Conservation (phyloP, 2,113 vertebrate species). For the Colossoma macropomum region DNA sequence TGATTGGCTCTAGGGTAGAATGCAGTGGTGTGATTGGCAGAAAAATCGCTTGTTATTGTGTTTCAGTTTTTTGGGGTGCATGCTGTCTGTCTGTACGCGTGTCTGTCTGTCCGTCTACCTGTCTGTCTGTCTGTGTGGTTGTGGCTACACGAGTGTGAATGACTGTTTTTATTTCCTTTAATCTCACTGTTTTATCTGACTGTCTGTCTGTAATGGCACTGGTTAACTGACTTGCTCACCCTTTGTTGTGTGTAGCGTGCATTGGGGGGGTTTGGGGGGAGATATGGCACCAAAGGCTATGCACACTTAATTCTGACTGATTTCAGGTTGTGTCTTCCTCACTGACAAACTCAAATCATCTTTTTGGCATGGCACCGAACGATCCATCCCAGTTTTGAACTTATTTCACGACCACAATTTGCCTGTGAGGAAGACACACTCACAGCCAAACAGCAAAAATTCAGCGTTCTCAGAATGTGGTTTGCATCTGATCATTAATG, state of each 20-base stretch:
- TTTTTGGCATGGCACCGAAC: slow-evolving; percentile 1
- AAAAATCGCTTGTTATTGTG: slow-evolving; percentile 53
- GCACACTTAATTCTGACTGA: slow-evolving; percentile 56
- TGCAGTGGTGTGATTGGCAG: slow-evolving; percentile 74
- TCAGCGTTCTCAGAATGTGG: slow-evolving; percentile 76
- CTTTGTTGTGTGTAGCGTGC: slow-evolving; percentile 69
- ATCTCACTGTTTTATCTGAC: slow-evolving; percentile 69
- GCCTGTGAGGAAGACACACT: slow-evolving; percentile 72
- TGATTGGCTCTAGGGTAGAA: slow-evolving; percentile 78
- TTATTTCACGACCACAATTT: slow-evolving; percentile 48
- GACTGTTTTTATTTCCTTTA: slow-evolving; percentile 40
- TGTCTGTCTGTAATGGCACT: slow-evolving; percentile 60
- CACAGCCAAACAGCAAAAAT: slow-evolving; percentile 59
- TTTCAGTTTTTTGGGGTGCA: slow-evolving; percentile 57
- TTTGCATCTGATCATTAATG: slow-evolving; percentile 77
- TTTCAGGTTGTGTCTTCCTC: slow-evolving; percentile 71
- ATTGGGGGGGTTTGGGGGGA: slow-evolving; percentile 68
- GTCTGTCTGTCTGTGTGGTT: slow-evolving; percentile 54
- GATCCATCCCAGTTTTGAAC: slow-evolving; percentile 23
- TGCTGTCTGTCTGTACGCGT: slow-evolving; percentile 61
- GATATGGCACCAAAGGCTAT: slow-evolving; percentile 57
- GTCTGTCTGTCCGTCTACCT: slow-evolving; percentile 41
- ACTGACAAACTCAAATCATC: slow-evolving; percentile 53
- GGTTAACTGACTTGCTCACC: slow-evolving; percentile 64
- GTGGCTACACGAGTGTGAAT: slow-evolving; percentile 45